Evolutionary conservation across 1,140 invertebrate species (phyloP), one percentile per base, ranked within the genome.

Genomic region (Archivesica marissinica): DNA sequence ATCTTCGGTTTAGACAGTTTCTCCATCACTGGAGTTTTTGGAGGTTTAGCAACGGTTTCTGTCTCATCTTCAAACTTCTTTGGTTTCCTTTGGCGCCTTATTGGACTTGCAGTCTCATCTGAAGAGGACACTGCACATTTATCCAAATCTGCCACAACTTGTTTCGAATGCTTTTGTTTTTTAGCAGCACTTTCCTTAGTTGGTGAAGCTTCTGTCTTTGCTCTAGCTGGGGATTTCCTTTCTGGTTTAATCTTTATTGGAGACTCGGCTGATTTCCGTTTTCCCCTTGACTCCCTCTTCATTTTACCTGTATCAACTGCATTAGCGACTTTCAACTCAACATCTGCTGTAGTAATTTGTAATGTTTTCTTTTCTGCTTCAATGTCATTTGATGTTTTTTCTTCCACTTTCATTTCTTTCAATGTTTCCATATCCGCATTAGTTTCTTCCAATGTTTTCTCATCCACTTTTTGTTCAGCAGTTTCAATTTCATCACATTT

Each of bases 11-110:
- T 77, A 15, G 56, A n/a, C 44, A 39, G n/a, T 41, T 68, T 70
- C 30, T 70, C 66, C n/a, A n/a, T n/a, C 33, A 76, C 61, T 30
- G 77, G 33, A 17, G 66, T 61, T 56, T 87, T 78, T 47, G 33
- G 52, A 11, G 56, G n/a, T 35, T 54, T 83, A 28, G 59, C 17
- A 52, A 52, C 33, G 47, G 44, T 33, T 20, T 76, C 61, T 1
- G 23, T 30, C 20, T 88, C 85, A 72, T 80, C 64, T 39, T 85
- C 80, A 39, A 89, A 61, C 28, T 85, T 78, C 54, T 89, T 89
- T 28, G 87, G 87, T 77, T 89, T 89, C 4, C 89, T 33, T 38
- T 88, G 86, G 23, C 89, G 23, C 41, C 88, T 89, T n/a, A 64
- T 44, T 44, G 80, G 80, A 75, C 80, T 83, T 11, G 11, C 25